Conservation (phyloP, 2,888 invertebrate species). For the Scrobipalpa atriplicella region DNA sequence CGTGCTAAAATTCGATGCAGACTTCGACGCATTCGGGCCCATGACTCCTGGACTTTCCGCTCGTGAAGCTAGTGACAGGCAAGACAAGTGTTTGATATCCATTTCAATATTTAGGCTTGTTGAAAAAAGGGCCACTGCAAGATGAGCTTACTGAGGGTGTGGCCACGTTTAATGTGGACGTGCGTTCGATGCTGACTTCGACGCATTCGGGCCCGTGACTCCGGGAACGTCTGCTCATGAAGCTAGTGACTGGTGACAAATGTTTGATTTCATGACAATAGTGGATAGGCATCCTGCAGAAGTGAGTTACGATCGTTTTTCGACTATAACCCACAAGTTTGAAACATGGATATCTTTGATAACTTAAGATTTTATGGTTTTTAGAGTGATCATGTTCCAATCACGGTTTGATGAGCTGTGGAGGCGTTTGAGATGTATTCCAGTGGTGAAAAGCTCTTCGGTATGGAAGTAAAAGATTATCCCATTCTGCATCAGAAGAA, state of each 20-base stretch:
- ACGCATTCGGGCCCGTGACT: slow-evolving; percentile 92
- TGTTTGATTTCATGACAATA: slow-evolving; percentile 55
- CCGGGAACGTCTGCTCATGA: slow-evolving; percentile 92
- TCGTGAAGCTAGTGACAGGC: slow-evolving; percentile 93
- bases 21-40: slow-evolving; percentile 91
- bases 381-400: slow-evolving; percentile 88
- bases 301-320: too few relatives aligned
- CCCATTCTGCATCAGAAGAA: slow-evolving; percentile 90
- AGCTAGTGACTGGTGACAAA: slow-evolving; percentile 88
- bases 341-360: too few relatives aligned
- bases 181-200: slow-evolving; percentile 88
- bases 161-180: slow-evolving; percentile 84
- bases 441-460: slow-evolving; percentile 93
- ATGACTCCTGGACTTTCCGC: slow-evolving; percentile 93
- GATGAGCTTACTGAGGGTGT: slow-evolving; percentile 88
- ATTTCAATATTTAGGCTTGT: too few relatives aligned
- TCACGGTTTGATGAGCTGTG: slow-evolving; percentile 92
- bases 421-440: slow-evolving; percentile 91
- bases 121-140: slow-evolving; percentile 85
- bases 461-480: slow-evolving; percentile 91
- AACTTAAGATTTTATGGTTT: background rate
- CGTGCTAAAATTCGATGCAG: slow-evolving; percentile 86
- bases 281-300: slow-evolving; percentile 81
- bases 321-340: too few relatives aligned
- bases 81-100: background rate